These are phyloP conservation scores for Discoglossus pictus DNA, from an alignment of 2,797 vertebrate genomes.

Conservation along the genomic window DNA sequence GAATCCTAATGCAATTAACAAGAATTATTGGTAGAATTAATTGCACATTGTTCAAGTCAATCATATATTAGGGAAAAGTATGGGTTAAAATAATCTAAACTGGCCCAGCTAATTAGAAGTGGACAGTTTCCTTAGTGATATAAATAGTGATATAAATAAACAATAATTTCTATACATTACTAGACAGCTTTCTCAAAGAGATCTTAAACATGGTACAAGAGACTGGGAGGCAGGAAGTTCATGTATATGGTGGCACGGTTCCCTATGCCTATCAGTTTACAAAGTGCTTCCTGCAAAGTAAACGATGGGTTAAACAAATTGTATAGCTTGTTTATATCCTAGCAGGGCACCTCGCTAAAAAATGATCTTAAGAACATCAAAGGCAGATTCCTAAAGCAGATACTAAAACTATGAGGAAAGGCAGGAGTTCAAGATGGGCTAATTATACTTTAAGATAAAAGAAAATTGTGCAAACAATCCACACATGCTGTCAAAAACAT, in stretches of 20 bases:
- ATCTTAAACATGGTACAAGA: neutral
- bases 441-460: constrained; percentile 20
- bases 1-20: too few relatives aligned
- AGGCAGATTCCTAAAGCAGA: constrained; percentile 40
- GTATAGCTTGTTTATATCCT: constrained; percentile 36
- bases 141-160: constrained; percentile 12
- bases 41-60: too few relatives aligned
- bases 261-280: constrained; percentile 14
- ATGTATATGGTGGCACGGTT: constrained; percentile 33
- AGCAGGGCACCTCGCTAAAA: constrained; percentile 22
- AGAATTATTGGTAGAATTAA: too few relatives aligned
- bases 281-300: constrained; percentile 28
- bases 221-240: constrained; percentile 20
- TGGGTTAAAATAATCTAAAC: too few relatives aligned
- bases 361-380: constrained; percentile 36
- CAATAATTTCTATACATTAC: constrained; percentile 5
- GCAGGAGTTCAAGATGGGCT: constrained; percentile 5
- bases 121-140: constrained; percentile 16
- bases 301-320: constrained; percentile 33
- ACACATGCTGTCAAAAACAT: constrained; percentile 25
- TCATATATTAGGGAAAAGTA: too few relatives aligned
- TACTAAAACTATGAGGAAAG: constrained; percentile 37
- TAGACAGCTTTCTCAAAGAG: constrained; percentile 15
- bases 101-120: neutral
- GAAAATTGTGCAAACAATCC: neutral